Evolutionary conservation across 2,797 vertebrate genomes (phyloP).

Genomic region (Gymnodraco acuticeps): DNA sequence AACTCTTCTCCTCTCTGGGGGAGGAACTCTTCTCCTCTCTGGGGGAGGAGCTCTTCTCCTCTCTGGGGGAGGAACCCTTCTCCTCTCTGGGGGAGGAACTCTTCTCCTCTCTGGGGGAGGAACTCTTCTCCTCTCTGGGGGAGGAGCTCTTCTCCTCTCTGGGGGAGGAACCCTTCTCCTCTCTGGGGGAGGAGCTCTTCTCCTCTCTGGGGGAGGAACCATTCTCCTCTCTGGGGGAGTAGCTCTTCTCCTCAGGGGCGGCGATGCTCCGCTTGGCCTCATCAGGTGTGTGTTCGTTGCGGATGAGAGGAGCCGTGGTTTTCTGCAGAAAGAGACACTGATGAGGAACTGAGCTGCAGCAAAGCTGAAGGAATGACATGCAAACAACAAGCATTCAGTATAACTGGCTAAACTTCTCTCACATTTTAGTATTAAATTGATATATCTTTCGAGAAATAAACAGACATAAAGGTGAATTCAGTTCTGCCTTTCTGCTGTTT

Average conservation of each 20-base stretch:
- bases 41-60: conserved; percentile 65
- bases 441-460: too few relatives aligned
- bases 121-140: conserved; percentile 1
- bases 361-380: not conserved
- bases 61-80: not conserved
- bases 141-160: conserved; percentile 61
- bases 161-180: too few relatives aligned
- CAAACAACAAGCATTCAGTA: not conserved
- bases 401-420: not conserved
- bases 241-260: conserved; percentile 60
- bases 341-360: not conserved
- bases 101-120: conserved; percentile 52
- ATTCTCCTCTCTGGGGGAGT: conserved; percentile 39
- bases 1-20: conserved; percentile 52
- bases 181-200: conserved; percentile 57
- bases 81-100: conserved; percentile 46
- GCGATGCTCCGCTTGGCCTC: conserved; percentile 80
- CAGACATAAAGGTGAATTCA: too few relatives aligned
- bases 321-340: conserved; percentile 74
- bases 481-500: too few relatives aligned
- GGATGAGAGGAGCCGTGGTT: conserved; percentile 85
- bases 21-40: too few relatives aligned
- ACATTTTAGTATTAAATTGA: not conserved
- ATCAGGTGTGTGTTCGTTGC: conserved; percentile 86
- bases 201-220: conserved; percentile 24